These are phyloP conservation scores for Bradypus variegatus DNA, from an alignment of 2,797 vertebrate species.

Conservation along the genomic window DNA sequence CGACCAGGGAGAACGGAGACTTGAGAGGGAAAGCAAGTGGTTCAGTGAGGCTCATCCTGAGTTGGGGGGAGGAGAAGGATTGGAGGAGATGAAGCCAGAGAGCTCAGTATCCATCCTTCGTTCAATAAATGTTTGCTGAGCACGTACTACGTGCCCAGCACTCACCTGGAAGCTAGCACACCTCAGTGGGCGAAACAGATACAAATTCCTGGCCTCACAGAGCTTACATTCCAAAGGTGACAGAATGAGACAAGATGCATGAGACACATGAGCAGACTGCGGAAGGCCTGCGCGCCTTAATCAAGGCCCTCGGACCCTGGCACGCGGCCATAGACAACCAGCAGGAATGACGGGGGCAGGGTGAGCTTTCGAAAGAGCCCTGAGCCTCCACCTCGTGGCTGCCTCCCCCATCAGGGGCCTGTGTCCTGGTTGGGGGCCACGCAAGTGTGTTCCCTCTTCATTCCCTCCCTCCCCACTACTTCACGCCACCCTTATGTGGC, in stretches of 20 bases:
- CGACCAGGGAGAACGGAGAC: background rate
- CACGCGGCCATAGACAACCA: no score
- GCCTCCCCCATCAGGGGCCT: background rate
- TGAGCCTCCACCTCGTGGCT: background rate
- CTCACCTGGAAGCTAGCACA: background rate
- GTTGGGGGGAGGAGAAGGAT: fast-evolving
- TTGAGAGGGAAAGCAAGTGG: background rate
- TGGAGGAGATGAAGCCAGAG: background rate
- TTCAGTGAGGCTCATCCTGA: no score
- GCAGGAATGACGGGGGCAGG: background rate
- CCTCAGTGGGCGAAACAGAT: background rate
- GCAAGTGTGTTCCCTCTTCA: background rate
- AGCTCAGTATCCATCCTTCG: background rate
- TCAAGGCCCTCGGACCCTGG: background rate
- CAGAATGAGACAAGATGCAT: background rate
- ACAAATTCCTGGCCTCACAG: background rate
- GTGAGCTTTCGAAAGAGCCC: background rate
- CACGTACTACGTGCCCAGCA: no score
- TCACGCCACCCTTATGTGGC: no score
- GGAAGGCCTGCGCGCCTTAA: background rate
- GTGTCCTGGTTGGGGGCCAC: background rate
- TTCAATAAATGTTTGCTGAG: background rate
- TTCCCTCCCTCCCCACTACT: no score
- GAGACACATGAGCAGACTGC: background rate
- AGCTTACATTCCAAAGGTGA: background rate